Evolutionary conservation across 2,797 vertebrate species (phyloP).

Genomic region (Xiphorhynchus erythropygius): DNA sequence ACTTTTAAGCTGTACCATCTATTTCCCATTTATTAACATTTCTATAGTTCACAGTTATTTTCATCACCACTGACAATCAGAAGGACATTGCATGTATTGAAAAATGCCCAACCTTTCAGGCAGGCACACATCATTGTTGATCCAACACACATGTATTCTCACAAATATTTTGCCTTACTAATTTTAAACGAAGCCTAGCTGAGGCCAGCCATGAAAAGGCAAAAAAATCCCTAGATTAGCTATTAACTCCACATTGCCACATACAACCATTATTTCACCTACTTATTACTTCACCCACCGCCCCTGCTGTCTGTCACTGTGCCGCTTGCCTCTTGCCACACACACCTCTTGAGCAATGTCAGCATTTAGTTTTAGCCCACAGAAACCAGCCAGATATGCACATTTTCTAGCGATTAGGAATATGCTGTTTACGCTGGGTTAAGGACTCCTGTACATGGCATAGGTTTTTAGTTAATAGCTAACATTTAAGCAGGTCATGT

Average conservation of each 20-base stretch:
- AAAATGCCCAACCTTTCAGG: neutral
- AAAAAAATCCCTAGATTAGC: constrained; percentile 45
- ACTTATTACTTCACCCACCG: constrained; percentile 9
- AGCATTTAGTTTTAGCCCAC: neutral
- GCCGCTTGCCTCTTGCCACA: constrained; percentile 52
- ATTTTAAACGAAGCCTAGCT: neutral
- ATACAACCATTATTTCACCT: constrained; percentile 42
- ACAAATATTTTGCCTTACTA: neutral
- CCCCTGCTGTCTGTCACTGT: constrained; percentile 7
- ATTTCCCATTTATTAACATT: neutral
- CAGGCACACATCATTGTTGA: rapidly evolving
- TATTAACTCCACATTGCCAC: constrained; percentile 58
- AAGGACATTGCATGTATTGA: neutral
- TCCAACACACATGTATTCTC: neutral
- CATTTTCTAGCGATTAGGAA: constrained; percentile 19
- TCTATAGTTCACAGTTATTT: neutral
- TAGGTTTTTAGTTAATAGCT: neutral
- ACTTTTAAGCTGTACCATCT: neutral
- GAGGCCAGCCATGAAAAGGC: neutral
- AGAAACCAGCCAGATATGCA: neutral
- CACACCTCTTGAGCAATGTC: constrained; percentile 48
- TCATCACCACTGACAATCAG: neutral
- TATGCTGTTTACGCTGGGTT: neutral
- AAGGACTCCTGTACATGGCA: neutral
- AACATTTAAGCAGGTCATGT: neutral